Evolutionary conservation across 30 jellyfish, hydroid and myxozoan species (phyloP), one percentile per base, ranked within the genome.

Genomic region (Calvadosia cruxmelitensis): DNA sequence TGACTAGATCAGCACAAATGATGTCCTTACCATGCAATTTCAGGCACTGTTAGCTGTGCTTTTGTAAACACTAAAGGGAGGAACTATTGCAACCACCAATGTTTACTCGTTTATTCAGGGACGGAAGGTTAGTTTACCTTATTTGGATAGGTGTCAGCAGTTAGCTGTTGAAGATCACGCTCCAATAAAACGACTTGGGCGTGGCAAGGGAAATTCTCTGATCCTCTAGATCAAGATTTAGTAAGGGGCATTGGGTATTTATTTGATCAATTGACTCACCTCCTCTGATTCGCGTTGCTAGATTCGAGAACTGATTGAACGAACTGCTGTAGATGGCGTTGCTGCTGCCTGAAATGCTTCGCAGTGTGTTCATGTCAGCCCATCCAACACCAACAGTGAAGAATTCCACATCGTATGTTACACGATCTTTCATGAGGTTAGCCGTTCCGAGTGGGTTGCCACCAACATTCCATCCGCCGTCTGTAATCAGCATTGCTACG

Each of bases 211-310:
- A n/a, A n/a, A n/a, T n/a, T n/a, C 25, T 24, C 12, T 5, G 31
- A 53, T 27, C 26, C 61, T 10, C 61, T 48, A 10, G 12, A 48
- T 48, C 61, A 48, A 48, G n/a, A n/a, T n/a, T n/a, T n/a, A n/a
- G n/a, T n/a, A n/a, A n/a, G n/a, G n/a, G n/a, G n/a, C n/a, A n/a
- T n/a, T n/a, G n/a, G n/a, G n/a, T 10, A 65, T 5, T 28, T 0
- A 51, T 27, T 2, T 12, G 3, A 28, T 2, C 23, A 48, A 26
- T 28, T 27, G 10, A 3, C 53, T 31, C 76, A 86, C 97, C 97
- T 64, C 97, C 97, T 80, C 97, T 63, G 25, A 88, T 88, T 52
- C 91, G 75, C 13, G 95, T 50, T 0, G 97, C 97, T 28, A 88
- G 82, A 29, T 72, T 77, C 27, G 83, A 81, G 51, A 88, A 88